Percentiles rank a stretch among this genome's conserved stretches.
Evolutionary conservation across 2,113 vertebrate genomes (phyloP).

Genomic region (Cacatua alba): DNA sequence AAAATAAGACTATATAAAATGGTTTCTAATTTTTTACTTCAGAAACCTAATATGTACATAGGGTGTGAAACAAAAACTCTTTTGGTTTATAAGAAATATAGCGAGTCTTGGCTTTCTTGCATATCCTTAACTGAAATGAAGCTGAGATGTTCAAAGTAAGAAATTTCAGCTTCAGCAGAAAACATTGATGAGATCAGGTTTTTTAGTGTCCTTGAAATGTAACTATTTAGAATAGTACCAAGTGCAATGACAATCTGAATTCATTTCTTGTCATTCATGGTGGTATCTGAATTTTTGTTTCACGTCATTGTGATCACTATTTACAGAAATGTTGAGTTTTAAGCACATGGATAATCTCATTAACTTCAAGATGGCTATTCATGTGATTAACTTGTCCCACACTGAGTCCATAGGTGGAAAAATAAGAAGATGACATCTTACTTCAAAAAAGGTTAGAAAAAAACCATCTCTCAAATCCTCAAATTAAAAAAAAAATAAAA

Average conservation of each 20-base stretch:
- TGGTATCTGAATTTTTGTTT: background rate
- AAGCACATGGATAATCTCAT: background rate
- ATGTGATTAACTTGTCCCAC: background rate
- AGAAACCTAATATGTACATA: background rate
- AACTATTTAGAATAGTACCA: background rate
- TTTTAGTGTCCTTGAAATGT: background rate
- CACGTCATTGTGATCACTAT: background rate
- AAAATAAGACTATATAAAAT: background rate
- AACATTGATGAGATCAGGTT: background rate
- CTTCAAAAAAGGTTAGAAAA: background rate
- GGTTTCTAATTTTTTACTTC: background rate
- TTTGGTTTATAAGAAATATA: background rate
- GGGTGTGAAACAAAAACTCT: background rate
- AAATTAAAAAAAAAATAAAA: background rate
- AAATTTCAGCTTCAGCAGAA: background rate
- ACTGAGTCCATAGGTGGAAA: background rate
- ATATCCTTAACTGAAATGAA: background rate
- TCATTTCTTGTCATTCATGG: background rate
- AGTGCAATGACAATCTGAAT: fast-evolving
- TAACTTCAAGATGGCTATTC: background rate
- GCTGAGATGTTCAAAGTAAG: background rate
- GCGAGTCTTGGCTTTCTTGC: background rate
- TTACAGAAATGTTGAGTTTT: background rate
- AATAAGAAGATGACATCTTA: background rate
- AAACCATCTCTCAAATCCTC: background rate